Evolutionary conservation across 2,113 vertebrate genomes (phyloP).

Genomic region (Archilochus colubris): DNA sequence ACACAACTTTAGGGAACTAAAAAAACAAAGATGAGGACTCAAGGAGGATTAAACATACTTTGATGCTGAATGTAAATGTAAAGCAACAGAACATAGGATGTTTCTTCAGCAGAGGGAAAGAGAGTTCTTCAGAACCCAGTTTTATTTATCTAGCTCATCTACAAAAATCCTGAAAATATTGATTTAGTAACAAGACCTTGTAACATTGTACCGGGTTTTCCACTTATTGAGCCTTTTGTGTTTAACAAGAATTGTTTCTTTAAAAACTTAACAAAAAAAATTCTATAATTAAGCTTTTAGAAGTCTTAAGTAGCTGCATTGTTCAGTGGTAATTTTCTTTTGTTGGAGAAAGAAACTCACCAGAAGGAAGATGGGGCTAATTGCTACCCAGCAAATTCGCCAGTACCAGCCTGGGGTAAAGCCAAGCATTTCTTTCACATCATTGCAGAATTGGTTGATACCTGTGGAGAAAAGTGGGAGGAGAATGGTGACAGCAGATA

Average conservation of each 20-base stretch:
- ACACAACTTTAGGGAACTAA: background rate
- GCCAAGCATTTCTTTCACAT: constrained; percentile 92
- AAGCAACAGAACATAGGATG: background rate
- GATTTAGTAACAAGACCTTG: background rate
- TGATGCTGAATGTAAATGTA: background rate
- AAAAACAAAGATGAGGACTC: background rate
- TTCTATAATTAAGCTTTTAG: background rate
- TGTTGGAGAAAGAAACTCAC: constrained; percentile 77
- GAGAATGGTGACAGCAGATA: background rate
- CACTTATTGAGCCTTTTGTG: background rate
- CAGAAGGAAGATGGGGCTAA: constrained; percentile 94
- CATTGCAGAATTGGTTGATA: constrained; percentile 90
- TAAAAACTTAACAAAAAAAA: background rate
- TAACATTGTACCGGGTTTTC: background rate
- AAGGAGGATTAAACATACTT: background rate
- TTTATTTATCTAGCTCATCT: background rate
- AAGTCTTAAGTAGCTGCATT: background rate
- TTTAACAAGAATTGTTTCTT: background rate
- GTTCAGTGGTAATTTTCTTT: background rate
- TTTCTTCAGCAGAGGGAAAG: background rate
- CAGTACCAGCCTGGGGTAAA: constrained; percentile 94
- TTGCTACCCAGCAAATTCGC: constrained; percentile 92
- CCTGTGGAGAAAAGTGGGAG: constrained; percentile 75
- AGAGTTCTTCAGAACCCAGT: constrained; percentile 8
- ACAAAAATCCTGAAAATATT: background rate